Evolutionary conservation across 1,140 invertebrate genomes (phyloP).

Genomic region (Hylyphantes graminicola): DNA sequence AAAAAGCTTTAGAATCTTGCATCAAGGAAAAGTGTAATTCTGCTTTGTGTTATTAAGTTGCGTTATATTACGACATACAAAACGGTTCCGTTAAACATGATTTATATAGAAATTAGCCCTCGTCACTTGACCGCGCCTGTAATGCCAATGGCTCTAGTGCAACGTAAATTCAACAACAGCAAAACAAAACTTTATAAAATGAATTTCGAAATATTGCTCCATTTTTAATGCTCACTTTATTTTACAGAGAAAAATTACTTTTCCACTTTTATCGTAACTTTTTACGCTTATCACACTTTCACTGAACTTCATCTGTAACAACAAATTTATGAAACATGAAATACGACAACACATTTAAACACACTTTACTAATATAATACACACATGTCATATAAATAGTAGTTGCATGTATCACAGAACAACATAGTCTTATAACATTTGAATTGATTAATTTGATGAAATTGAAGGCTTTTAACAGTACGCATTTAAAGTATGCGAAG

Average conservation of each 20-base stretch:
- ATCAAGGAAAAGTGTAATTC: no score
- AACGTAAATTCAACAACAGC: no score
- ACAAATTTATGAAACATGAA: conserved; percentile 39
- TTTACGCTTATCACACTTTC: conserved; percentile 35
- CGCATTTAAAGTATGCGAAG: neutral
- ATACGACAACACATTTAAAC: conserved; percentile 39
- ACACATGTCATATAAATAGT: conserved; percentile 48
- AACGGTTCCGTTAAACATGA: no score
- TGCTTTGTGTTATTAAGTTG: no score
- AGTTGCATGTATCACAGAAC: conserved; percentile 56
- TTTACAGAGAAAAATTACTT: conserved; percentile 9
- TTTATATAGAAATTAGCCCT: no score
- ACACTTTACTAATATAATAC: conserved; percentile 44
- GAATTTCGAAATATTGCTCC: neutral
- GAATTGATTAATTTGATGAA: conserved; percentile 32
- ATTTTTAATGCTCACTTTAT: neutral
- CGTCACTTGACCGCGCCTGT: no score
- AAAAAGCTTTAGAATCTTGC: no score
- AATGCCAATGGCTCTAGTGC: no score
- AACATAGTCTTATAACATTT: conserved; percentile 55
- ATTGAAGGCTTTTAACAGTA: conserved; percentile 48
- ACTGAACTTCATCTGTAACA: conserved; percentile 51
- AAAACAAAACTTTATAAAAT: no score
- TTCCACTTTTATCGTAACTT: neutral
- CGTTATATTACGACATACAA: no score